Conservation (phyloP, 1,140 invertebrate genomes). For the Drosophila yakuba region DNA sequence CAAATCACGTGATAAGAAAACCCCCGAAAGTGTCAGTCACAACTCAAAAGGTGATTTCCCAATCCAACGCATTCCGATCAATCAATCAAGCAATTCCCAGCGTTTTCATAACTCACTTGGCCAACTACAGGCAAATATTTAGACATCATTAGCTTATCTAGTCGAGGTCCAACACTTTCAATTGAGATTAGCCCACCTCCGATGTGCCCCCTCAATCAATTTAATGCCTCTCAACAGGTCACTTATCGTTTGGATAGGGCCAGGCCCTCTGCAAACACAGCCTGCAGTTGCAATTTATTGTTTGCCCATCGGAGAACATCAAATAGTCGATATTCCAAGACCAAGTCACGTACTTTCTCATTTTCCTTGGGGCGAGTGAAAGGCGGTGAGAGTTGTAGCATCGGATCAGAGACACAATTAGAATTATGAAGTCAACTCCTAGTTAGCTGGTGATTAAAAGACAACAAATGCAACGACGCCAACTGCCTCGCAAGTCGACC, state of each 20-base stretch:
- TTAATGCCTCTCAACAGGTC: constrained; percentile 64
- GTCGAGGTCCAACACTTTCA: constrained; percentile 30
- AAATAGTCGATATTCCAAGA: constrained; percentile 40
- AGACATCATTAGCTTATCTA: constrained; percentile 53
- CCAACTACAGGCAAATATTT: constrained; percentile 52
- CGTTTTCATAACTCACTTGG: constrained; percentile 42
- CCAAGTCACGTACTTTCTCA: constrained; percentile 36
- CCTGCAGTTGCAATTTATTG: constrained; percentile 76
- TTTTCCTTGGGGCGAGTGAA: neutral
- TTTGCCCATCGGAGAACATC: constrained; percentile 52
- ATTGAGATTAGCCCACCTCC: constrained; percentile 44
- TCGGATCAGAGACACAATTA: constrained; percentile 63
- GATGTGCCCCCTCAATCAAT: constrained; percentile 23
- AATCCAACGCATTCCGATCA: constrained; percentile 23
- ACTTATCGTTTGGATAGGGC: constrained; percentile 46
- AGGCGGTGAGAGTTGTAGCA: neutral
- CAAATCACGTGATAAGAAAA: constrained; percentile 20
- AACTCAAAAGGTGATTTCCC: neutral
- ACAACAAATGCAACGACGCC: constrained; percentile 70
- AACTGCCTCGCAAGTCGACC: constrained; percentile 65
- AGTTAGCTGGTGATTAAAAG: constrained; percentile 79
- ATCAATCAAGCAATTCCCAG: constrained; percentile 36
- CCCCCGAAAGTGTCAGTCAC: constrained; percentile 24
- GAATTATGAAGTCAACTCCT: constrained; percentile 75
- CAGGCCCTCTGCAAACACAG: constrained; percentile 51